Conservation (phyloP, 2,113 vertebrate genomes). For the Cariama cristata region DNA sequence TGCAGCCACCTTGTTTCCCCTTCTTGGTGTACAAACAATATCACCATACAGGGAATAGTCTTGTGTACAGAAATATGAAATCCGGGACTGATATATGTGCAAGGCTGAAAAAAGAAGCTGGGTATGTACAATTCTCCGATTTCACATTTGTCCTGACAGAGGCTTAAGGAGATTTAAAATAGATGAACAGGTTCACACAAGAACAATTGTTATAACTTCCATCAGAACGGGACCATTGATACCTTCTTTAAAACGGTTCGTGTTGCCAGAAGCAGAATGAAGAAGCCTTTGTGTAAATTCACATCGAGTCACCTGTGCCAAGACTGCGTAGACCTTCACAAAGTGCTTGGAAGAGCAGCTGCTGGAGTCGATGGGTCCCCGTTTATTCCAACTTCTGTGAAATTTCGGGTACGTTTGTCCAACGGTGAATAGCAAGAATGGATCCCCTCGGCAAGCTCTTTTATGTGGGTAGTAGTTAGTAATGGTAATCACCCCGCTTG, state of each 20-base stretch:
- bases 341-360: background rate
- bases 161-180: background rate
- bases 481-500: background rate
- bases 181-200: background rate
- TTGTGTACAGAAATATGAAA: background rate
- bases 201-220: background rate
- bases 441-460: background rate
- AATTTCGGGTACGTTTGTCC: background rate
- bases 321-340: background rate
- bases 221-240: background rate
- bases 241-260: background rate
- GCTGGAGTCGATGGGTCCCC: background rate
- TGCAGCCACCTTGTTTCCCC: background rate
- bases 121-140: background rate
- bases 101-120: background rate
- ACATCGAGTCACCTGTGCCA: background rate
- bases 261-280: slow-evolving; percentile 22
- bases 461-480: background rate
- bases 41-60: background rate
- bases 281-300: slow-evolving; percentile 1
- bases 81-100: background rate
- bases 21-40: background rate
- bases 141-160: background rate
- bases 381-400: background rate
- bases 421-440: background rate